Evolutionary conservation across 2,113 vertebrate genomes (phyloP).

Genomic region (Lepus timidus): DNA sequence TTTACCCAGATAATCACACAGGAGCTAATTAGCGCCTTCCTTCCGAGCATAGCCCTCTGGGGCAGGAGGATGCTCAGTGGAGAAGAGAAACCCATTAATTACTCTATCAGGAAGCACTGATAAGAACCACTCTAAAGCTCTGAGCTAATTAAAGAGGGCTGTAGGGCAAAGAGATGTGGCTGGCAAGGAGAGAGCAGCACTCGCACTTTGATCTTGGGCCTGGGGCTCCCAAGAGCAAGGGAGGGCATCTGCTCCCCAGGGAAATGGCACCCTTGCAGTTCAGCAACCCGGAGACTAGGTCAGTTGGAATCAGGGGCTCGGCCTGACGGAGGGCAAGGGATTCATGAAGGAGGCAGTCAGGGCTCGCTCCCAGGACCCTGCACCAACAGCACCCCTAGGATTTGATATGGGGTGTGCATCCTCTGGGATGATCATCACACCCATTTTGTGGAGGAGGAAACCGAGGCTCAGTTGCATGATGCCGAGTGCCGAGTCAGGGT

Average conservation of each 20-base stretch:
- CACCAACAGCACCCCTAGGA: no score
- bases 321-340: neutral
- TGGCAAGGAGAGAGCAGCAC: neutral
- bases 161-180: neutral
- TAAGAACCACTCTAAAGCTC: constrained; percentile 79
- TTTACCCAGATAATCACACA: constrained; percentile 82
- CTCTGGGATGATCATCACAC: neutral
- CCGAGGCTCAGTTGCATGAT: neutral
- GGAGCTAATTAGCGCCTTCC: constrained; percentile 87
- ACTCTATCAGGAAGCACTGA: constrained; percentile 79
- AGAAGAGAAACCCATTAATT: constrained; percentile 84
- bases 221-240: neutral
- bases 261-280: neutral
- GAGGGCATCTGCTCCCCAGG: neutral
- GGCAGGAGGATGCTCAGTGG: constrained; percentile 74
- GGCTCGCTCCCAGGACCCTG: neutral
- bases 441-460: neutral
- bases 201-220: neutral
- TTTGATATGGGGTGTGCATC: no score
- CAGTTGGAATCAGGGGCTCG: neutral
- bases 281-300: neutral
- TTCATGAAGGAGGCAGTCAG: neutral
- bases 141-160: constrained; percentile 79
- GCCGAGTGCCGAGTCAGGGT: neutral
- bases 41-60: constrained; percentile 80